A percentile compares a stretch with the other conserved stretches of the same genome.
Evolutionary conservation across 2,797 vertebrate genomes (phyloP).

Genomic region (Pantherophis vulpinus): DNA sequence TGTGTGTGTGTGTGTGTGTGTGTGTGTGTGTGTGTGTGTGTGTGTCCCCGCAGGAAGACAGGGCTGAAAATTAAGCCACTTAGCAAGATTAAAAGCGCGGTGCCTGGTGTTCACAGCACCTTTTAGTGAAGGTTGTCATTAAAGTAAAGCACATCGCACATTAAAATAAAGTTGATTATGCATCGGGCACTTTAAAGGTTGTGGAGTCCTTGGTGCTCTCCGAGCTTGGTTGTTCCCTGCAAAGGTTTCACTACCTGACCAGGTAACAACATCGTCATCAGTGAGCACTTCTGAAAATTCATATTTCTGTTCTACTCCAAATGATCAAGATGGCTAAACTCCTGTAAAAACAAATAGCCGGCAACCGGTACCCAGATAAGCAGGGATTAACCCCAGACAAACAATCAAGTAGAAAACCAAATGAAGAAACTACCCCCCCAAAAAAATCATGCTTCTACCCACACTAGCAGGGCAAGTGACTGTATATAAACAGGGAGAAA

Average conservation of each 20-base stretch:
- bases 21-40: no score
- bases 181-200: not conserved
- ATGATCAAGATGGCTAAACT: not conserved
- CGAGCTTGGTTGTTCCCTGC: not conserved
- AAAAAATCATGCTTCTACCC: not conserved
- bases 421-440: not conserved
- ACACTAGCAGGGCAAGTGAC: not conserved
- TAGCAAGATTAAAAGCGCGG: not conserved
- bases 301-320: not conserved
- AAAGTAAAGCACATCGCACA: not conserved
- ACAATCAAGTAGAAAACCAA: not conserved
- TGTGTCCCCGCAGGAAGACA: not conserved
- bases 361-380: not conserved
- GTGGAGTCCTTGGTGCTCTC: not conserved
- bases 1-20: no score
- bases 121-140: not conserved
- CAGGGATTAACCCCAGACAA: not conserved
- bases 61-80: constrained; percentile 1
- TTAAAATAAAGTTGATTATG: not conserved
- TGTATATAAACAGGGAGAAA: not conserved
- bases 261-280: not conserved
- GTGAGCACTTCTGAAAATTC: not conserved
- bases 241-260: not conserved
- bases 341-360: not conserved
- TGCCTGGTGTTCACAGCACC: not conserved